These are phyloP conservation scores for Sebastes iracundus DNA, from an alignment of 2,797 vertebrate species.

Conservation along the genomic window DNA sequence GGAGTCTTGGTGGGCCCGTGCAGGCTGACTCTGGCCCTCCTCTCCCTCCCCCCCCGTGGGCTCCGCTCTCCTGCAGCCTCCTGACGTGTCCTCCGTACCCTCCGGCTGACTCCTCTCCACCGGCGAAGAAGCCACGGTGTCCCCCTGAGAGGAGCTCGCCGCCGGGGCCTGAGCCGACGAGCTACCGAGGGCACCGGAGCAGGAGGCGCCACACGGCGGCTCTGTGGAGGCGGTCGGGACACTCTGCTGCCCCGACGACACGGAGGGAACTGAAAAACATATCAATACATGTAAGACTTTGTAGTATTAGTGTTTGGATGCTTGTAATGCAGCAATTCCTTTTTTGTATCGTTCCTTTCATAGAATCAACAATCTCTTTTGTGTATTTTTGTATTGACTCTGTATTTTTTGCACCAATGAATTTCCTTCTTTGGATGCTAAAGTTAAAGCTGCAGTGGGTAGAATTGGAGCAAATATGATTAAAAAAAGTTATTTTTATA, in stretches of 20 bases:
- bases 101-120: slow-evolving; percentile 56
- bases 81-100: slow-evolving; percentile 58
- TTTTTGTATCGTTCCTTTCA: no score
- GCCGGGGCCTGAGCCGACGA: neutral
- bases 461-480: no score
- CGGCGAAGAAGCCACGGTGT: neutral
- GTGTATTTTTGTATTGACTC: neutral
- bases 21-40: slow-evolving; percentile 72
- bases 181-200: slow-evolving; percentile 41
- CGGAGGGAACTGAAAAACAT: slow-evolving; percentile 34
- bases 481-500: no score
- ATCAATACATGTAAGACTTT: neutral
- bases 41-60: slow-evolving; percentile 59
- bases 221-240: slow-evolving; percentile 31
- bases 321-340: neutral
- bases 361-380: no score
- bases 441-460: neutral
- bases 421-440: neutral
- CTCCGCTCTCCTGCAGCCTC: slow-evolving; percentile 78
- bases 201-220: slow-evolving; percentile 54
- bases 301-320: neutral
- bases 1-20: slow-evolving; percentile 88
- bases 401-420: neutral
- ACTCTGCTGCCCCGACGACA: slow-evolving; percentile 52
- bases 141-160: slow-evolving; percentile 41